Conservation (phyloP, 2,888 invertebrate genomes). For the Scotopteryx bipunctaria region DNA sequence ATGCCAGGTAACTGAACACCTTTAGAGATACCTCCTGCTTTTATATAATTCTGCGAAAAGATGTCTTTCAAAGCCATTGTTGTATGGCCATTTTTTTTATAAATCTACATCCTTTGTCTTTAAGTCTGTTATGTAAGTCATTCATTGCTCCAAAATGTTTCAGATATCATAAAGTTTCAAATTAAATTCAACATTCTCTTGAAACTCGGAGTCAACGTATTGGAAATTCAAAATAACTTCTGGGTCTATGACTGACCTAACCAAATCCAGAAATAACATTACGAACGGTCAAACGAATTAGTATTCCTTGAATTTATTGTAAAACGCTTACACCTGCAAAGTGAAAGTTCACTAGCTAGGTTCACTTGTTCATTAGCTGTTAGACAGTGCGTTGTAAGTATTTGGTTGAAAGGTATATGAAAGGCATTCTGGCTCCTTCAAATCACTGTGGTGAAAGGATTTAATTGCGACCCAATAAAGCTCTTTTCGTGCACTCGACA, state of each 20-base stretch:
- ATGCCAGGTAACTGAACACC: neutral
- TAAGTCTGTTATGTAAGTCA: slow-evolving; percentile 28
- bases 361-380: no score
- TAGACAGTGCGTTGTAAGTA: no score
- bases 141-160: slow-evolving; percentile 27
- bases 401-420: no score
- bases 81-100: slow-evolving; percentile 17
- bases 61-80: slow-evolving; percentile 19
- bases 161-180: slow-evolving; percentile 25
- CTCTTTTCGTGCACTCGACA: no score
- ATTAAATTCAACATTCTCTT: slow-evolving; percentile 39
- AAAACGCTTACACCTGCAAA: no score
- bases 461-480: no score
- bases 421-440: no score
- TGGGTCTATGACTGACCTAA: neutral
- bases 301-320: no score
- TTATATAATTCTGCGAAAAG: slow-evolving; percentile 24
- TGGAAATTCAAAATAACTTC: slow-evolving; percentile 11
- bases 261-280: neutral
- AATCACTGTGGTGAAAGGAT: no score
- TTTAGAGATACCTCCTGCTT: neutral
- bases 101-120: slow-evolving; percentile 28
- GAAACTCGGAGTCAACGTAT: slow-evolving; percentile 3
- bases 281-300: no score
- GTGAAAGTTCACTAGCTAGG: no score